Evolutionary conservation across 1,140 invertebrate genomes (phyloP).

Genomic region (Fopius arisanus): DNA sequence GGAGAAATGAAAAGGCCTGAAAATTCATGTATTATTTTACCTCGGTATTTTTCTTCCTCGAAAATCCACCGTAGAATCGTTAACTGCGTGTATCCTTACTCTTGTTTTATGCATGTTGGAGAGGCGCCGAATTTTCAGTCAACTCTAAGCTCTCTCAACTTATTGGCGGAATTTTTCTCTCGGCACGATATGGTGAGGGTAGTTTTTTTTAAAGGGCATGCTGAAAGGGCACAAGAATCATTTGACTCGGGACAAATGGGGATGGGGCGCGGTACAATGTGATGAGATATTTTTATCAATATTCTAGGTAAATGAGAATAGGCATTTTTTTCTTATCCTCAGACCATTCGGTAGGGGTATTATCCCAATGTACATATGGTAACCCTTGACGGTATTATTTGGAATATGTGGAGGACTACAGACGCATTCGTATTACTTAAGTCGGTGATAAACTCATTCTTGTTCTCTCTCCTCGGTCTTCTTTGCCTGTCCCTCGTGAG

Average conservation of each 20-base stretch:
- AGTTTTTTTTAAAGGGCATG: background rate
- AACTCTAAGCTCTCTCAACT: constrained; percentile 40
- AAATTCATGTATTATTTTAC: constrained; percentile 14
- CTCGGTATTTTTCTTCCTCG: constrained; percentile 36
- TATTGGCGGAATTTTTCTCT: constrained; percentile 41
- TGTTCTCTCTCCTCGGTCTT: background rate
- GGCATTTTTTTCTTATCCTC: no score
- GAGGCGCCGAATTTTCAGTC: constrained; percentile 13
- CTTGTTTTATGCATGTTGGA: constrained; percentile 44
- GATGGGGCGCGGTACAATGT: background rate
- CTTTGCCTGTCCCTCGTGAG: constrained; percentile 21
- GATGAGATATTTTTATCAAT: no score
- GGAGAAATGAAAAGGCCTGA: constrained; percentile 36
- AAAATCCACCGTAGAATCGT: constrained; percentile 50
- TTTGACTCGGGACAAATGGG: background rate
- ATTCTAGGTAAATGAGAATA: no score
- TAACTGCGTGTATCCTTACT: constrained; percentile 54
- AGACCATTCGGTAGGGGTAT: no score
- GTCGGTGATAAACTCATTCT: constrained; percentile 55
- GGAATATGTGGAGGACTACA: constrained; percentile 31
- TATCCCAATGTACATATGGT: background rate
- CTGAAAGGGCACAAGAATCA: background rate
- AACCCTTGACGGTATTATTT: background rate
- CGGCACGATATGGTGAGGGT: constrained; percentile 44
- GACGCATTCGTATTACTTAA: constrained; percentile 61